phyloP scores from a whole-genome alignment of 2,797 vertebrate genomes.

The Coregonus suidteri region DNA sequence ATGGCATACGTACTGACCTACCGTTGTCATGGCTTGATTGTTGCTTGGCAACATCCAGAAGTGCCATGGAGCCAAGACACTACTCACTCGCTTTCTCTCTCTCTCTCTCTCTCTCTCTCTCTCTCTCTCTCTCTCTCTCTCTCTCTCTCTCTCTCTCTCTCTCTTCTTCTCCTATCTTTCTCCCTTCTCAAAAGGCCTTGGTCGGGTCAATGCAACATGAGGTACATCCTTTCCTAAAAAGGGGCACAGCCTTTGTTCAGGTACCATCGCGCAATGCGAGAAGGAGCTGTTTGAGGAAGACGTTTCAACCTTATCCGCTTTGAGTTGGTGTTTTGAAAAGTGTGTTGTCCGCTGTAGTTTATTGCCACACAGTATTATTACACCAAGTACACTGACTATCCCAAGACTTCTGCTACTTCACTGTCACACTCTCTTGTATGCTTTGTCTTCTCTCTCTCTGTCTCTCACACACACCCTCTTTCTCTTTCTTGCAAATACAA shows the following conservation, averaged over 20 bases:
- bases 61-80: background rate
- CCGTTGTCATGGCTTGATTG: conserved; percentile 13
- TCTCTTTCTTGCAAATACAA: background rate
- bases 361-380: background rate
- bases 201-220: background rate
- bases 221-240: background rate
- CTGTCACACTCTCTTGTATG: background rate
- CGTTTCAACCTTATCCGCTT: background rate
- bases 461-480: background rate
- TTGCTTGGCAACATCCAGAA: conserved; percentile 53
- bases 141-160: background rate
- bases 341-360: background rate
- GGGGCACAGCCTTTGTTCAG: background rate
- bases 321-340: background rate
- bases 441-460: too few species aligned
- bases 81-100: background rate
- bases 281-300: background rate
- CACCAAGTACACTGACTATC: too few species aligned
- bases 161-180: too few species aligned
- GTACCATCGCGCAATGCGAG: background rate
- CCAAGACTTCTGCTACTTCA: background rate
- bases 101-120: background rate
- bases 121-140: background rate
- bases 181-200: background rate
- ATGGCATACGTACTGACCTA: background rate